Percentiles rank a stretch among this genome's conserved stretches.
phyloP scores from a whole-genome alignment of 1,140 invertebrate species.

The Penaeus japonicus region DNA sequence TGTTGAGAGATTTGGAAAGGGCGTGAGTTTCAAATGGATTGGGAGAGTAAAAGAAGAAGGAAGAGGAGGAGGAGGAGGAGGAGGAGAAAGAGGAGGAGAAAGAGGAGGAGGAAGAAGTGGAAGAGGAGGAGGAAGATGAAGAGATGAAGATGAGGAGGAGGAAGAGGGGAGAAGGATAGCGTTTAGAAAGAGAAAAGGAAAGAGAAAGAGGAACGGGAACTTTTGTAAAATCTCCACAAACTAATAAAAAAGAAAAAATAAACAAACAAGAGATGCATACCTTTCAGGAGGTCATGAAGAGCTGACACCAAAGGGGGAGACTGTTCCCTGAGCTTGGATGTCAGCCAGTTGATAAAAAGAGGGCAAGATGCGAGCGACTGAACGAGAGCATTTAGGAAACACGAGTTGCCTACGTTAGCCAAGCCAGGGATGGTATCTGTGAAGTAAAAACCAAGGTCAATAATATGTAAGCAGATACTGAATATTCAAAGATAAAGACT shows the following conservation, averaged over 20 bases:
- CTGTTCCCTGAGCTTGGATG: background rate
- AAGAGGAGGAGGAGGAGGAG: background rate
- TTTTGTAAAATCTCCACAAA: background rate
- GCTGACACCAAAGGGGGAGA: slow-evolving; percentile 32
- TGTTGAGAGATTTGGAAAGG: background rate
- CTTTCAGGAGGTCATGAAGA: slow-evolving; percentile 42
- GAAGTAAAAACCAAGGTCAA: background rate
- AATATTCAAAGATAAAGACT: background rate
- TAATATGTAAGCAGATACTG: background rate
- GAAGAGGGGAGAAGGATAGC: background rate
- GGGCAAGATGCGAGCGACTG: slow-evolving; percentile 82
- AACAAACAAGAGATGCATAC: slow-evolving; percentile 3
- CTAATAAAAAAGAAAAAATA: background rate
- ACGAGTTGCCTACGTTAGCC: slow-evolving; percentile 85
- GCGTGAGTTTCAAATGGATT: background rate
- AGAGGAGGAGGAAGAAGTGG: background rate
- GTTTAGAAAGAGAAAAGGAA: no score
- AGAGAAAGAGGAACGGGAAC: no score
- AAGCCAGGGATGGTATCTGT: slow-evolving; percentile 70
- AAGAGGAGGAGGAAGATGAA: background rate
- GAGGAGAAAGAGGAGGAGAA: background rate
- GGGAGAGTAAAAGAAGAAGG: background rate
- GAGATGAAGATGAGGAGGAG: background rate
- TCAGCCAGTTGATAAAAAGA: slow-evolving; percentile 81
- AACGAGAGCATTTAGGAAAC: slow-evolving; percentile 85